These are phyloP conservation scores for Poliocrania exsul DNA, from an alignment of 2,797 vertebrate species.

Conservation along the genomic window DNA sequence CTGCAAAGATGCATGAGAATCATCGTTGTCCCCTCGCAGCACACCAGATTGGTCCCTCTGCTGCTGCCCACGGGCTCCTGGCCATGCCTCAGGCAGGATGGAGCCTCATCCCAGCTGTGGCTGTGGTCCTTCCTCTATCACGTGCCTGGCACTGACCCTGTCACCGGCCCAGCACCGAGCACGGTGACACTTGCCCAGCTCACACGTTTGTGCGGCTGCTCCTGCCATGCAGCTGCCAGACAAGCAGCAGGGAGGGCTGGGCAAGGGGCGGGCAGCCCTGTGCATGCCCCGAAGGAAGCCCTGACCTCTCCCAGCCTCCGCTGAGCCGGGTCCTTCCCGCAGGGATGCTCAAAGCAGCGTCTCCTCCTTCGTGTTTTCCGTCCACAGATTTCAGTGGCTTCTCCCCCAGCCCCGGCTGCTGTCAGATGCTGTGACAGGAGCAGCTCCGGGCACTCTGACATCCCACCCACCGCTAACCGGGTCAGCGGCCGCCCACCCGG, in stretches of 20 bases:
- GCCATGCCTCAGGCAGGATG: not conserved
- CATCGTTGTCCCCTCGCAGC: fast-evolving
- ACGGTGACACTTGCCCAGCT: not conserved
- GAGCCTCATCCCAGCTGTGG: not conserved
- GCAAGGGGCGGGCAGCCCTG: not conserved
- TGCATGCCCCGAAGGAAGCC: not conserved
- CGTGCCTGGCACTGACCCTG: not conserved
- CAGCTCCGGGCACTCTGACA: not conserved
- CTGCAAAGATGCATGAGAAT: not conserved
- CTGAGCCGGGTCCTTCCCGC: not conserved
- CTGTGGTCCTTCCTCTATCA: not conserved
- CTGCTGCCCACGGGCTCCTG: not conserved
- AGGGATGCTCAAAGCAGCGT: not conserved
- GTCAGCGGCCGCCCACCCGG: not conserved
- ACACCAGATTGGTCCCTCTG: not conserved
- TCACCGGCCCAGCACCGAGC: not conserved
- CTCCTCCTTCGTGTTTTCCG: not conserved
- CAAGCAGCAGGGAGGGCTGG: not conserved
- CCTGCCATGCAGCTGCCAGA: not conserved
- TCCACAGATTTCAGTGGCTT: not conserved
- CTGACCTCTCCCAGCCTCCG: not conserved
- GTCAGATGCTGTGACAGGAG: not conserved
- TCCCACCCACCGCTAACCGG: not conserved
- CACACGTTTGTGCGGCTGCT: not conserved
- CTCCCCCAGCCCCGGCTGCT: not conserved